Evolutionary conservation across 2,113 vertebrate species (phyloP).

Genomic region (Pituophis catenifer): DNA sequence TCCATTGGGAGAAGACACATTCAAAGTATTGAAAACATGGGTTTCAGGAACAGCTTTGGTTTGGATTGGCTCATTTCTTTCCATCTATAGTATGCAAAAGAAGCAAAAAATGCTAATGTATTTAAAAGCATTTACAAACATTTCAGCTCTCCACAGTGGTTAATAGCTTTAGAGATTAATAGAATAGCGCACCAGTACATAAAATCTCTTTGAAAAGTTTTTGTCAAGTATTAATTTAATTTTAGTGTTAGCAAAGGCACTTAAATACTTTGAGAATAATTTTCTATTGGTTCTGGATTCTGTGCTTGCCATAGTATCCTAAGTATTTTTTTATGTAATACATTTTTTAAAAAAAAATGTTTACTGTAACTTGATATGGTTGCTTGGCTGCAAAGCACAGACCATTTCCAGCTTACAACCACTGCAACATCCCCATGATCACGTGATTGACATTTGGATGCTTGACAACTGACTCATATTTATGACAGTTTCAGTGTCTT

Average conservation of each 20-base stretch:
- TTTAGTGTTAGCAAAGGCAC: not conserved
- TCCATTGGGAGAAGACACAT: conserved; percentile 82
- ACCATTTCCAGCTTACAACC: not conserved
- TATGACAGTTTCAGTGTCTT: too few relatives aligned
- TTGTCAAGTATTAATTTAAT: not conserved
- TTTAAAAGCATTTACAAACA: conserved; percentile 1
- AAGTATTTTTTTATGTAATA: not conserved
- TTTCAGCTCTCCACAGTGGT: not conserved
- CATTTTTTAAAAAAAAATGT: too few relatives aligned
- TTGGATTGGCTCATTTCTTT: conserved; percentile 44
- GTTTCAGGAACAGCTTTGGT: conserved; percentile 15
- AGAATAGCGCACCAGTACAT: not conserved
- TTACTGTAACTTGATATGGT: not conserved
- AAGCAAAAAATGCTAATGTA: conserved; percentile 5
- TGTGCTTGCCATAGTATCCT: not conserved
- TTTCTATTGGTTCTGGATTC: not conserved
- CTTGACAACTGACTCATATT: too few relatives aligned
- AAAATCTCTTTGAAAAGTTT: not conserved
- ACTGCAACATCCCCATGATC: too few relatives aligned
- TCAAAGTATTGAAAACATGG: conserved; percentile 71
- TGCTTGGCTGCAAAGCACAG: not conserved
- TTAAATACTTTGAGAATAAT: not conserved
- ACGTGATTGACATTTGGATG: too few relatives aligned
- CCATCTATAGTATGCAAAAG: conserved; percentile 54
- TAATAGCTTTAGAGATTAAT: not conserved